Evolutionary conservation across 2,113 vertebrate genomes (phyloP).

Genomic region (Passer domesticus): DNA sequence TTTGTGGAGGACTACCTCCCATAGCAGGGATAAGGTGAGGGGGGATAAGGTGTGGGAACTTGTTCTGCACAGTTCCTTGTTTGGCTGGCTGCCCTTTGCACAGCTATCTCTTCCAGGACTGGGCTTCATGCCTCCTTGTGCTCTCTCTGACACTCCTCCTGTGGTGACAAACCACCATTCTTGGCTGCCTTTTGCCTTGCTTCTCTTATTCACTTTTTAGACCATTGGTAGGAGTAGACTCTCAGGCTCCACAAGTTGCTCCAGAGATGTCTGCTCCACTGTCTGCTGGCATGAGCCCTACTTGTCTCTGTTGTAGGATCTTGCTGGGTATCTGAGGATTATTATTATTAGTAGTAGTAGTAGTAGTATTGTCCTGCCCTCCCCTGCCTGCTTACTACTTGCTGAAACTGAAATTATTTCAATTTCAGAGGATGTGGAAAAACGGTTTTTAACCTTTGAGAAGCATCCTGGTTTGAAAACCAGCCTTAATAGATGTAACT

Average conservation of each 20-base stretch:
- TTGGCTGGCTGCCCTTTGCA: neutral
- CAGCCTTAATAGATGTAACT: neutral
- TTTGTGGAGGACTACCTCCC: neutral
- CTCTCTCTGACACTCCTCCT: neutral
- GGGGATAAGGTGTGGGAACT: accelerated
- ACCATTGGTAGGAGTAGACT: neutral
- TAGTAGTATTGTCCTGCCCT: neutral
- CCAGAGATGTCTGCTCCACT: neutral
- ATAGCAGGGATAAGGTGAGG: neutral
- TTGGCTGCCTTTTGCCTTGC: neutral
- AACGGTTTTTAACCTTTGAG: neutral
- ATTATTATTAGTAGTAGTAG: neutral
- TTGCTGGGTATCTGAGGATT: neutral
- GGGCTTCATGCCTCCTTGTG: neutral
- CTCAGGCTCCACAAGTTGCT: neutral
- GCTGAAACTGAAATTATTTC: neutral
- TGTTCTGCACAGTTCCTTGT: neutral
- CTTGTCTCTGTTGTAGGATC: neutral
- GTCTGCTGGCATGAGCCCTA: neutral
- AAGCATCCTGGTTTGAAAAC: neutral
- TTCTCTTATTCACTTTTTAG: neutral
- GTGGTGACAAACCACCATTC: neutral
- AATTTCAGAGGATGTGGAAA: neutral
- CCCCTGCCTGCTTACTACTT: neutral
- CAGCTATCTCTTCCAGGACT: neutral